phyloP scores from a whole-genome alignment of 2,113 vertebrate species.

The Labrus mixtus region DNA sequence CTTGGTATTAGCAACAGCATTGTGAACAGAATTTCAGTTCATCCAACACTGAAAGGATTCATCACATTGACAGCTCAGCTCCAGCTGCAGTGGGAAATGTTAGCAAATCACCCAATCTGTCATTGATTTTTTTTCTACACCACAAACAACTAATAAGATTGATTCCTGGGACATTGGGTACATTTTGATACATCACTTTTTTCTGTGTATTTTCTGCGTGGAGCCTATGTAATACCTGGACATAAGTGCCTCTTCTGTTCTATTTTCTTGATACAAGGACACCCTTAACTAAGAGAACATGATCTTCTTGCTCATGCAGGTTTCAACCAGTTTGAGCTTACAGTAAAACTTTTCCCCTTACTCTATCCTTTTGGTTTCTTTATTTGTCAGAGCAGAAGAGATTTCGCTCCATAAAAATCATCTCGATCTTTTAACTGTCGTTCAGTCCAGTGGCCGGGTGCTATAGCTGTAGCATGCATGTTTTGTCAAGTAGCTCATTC shows the following conservation, averaged over 20 bases:
- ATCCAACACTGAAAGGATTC: conserved; percentile 39
- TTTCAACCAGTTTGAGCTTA: background rate
- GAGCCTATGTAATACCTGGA: conserved; percentile 33
- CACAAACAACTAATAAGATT: conserved; percentile 42
- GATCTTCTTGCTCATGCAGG: background rate
- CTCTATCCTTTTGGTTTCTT: conserved; percentile 16
- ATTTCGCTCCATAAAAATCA: conserved; percentile 14
- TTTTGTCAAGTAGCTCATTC: conserved; percentile 68
- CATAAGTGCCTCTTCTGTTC: conserved; percentile 5
- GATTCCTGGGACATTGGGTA: conserved; percentile 29
- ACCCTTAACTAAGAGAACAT: conserved; percentile 3
- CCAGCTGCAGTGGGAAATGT: conserved; percentile 23
- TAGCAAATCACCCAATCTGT: conserved; percentile 27
- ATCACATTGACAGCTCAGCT: conserved; percentile 40
- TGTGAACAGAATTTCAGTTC: conserved; percentile 39
- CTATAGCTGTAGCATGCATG: conserved; percentile 72
- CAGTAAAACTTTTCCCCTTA: conserved; percentile 9
- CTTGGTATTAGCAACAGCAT: conserved; percentile 33
- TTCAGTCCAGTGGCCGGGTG: conserved; percentile 34
- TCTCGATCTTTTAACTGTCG: conserved; percentile 29
- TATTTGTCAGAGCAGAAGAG: conserved; percentile 21
- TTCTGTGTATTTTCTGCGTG: conserved; percentile 18
- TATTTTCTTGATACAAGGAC: conserved; percentile 10
- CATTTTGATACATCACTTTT: conserved; percentile 31
- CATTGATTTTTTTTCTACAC: conserved; percentile 30